Evolutionary conservation across 2,888 invertebrate species (phyloP).

Genomic region (Drosophila prostipennis): DNA sequence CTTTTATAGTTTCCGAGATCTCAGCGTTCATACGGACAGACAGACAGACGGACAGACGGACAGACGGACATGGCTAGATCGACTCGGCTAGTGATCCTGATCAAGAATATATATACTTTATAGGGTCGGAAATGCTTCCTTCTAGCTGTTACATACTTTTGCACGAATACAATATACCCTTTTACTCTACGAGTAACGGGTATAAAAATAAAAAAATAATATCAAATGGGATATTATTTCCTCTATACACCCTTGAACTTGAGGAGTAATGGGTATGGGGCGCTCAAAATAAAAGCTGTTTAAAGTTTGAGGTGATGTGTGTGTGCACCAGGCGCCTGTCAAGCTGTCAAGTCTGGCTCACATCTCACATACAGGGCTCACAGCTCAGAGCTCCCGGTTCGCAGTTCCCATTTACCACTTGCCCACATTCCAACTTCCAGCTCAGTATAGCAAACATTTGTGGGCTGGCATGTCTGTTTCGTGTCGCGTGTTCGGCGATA

Average conservation of each 20-base stretch:
- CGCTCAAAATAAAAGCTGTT: slow-evolving; percentile 58
- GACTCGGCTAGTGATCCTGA: no score
- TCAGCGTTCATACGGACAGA: no score
- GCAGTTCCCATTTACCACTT: neutral
- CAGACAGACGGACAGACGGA: no score
- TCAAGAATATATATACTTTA: no score
- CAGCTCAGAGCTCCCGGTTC: slow-evolving; percentile 5
- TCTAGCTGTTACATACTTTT: no score
- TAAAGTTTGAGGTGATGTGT: slow-evolving; percentile 57
- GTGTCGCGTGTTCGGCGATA: slow-evolving; percentile 58
- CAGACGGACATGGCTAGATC: no score
- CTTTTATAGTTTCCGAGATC: no score
- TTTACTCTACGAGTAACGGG: no score
- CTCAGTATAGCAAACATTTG: slow-evolving; percentile 6
- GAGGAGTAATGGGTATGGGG: neutral
- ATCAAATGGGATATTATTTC: no score
- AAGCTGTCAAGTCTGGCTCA: slow-evolving; percentile 69
- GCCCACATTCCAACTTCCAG: slow-evolving; percentile 4
- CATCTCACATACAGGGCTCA: slow-evolving; percentile 33
- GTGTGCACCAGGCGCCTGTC: slow-evolving; percentile 58
- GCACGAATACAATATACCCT: no score
- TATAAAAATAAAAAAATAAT: no score
- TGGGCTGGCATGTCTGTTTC: slow-evolving; percentile 53
- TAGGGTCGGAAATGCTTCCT: no score
- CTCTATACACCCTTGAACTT: slow-evolving; percentile 14